Conservation (phyloP, 2,113 vertebrate genomes). For the Cololabis saira region DNA sequence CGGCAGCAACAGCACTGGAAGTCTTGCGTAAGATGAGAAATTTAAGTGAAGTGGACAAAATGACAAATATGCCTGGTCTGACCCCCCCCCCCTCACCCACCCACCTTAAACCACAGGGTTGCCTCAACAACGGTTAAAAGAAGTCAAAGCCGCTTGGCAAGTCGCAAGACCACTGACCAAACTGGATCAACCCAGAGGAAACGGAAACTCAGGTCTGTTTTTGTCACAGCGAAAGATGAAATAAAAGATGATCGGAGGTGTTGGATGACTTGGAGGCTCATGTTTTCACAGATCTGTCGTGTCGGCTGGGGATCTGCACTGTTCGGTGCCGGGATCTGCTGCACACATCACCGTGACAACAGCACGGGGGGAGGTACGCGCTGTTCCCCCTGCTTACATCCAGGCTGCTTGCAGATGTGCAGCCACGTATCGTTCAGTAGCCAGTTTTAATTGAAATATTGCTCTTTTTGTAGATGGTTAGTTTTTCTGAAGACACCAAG, state of each 20-base stretch:
- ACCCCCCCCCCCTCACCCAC: too few relatives aligned
- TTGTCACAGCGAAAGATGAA: neutral
- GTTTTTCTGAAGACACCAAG: constrained; percentile 70
- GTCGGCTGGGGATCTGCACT: constrained; percentile 65
- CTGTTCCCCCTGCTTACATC: neutral
- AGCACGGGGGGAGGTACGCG: constrained; percentile 47
- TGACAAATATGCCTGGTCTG: too few relatives aligned
- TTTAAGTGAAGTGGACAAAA: neutral
- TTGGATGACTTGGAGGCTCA: too few relatives aligned
- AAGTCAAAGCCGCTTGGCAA: constrained; percentile 21
- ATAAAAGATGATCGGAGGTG: neutral
- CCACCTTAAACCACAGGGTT: neutral
- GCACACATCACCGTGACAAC: constrained; percentile 71
- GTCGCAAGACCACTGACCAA: constrained; percentile 13
- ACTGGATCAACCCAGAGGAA: neutral
- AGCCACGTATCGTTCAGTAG: too few relatives aligned
- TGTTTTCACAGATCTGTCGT: constrained; percentile 53
- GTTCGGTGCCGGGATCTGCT: constrained; percentile 47
- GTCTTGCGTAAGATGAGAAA: constrained; percentile 21
- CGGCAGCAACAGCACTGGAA: constrained; percentile 60
- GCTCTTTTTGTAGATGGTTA: constrained; percentile 38
- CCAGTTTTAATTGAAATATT: too few relatives aligned
- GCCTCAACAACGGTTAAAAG: constrained; percentile 9
- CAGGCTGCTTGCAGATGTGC: neutral
- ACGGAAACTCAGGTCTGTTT: constrained; percentile 54